Conservation (phyloP, 2,113 vertebrate genomes). For the Megalops atlanticus region DNA sequence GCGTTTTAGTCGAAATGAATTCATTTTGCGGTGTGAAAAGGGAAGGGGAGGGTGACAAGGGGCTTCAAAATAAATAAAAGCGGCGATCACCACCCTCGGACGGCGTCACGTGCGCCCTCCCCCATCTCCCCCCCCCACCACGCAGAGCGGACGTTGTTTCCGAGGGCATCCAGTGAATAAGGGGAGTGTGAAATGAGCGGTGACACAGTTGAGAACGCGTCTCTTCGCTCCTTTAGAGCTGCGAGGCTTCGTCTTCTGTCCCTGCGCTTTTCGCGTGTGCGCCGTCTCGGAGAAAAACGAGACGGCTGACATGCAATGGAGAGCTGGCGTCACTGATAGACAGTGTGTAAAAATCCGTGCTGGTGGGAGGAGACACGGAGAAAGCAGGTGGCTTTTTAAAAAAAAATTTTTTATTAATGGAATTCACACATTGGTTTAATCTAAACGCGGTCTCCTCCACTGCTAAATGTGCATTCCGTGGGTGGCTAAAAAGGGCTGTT, state of each 20-base stretch:
- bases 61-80: not conserved
- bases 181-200: not conserved
- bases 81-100: not conserved
- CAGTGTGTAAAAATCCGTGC: not conserved
- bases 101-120: not conserved
- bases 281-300: too few species aligned
- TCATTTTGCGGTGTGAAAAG: not conserved
- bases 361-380: not conserved
- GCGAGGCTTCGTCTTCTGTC: not conserved
- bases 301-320: too few species aligned
- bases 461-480: not conserved
- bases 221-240: not conserved
- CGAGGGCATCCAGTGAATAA: not conserved
- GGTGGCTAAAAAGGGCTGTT: not conserved
- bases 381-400: slow-evolving; percentile 16
- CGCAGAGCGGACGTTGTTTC: too few species aligned
- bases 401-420: not conserved
- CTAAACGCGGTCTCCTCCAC: not conserved
- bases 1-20: not conserved
- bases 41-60: not conserved
- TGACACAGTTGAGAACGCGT: not conserved
- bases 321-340: not conserved
- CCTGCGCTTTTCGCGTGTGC: too few species aligned
- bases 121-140: not conserved
- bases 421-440: not conserved